These are phyloP conservation scores for Sebastes schlegelii DNA, from an alignment of 2,113 vertebrate species.

Conservation along the genomic window DNA sequence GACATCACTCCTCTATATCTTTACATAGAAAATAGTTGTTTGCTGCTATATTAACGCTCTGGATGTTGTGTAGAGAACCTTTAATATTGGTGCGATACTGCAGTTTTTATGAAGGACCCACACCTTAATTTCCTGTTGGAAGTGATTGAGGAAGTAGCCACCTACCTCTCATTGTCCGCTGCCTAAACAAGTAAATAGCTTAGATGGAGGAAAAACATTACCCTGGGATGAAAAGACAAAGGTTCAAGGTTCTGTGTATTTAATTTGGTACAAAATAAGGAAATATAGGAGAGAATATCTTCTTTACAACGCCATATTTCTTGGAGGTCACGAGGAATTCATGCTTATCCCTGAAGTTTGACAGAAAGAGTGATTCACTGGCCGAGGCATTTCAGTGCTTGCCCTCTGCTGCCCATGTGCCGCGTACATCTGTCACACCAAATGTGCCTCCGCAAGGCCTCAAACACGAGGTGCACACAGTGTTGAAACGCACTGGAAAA, in stretches of 20 bases:
- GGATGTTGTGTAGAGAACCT: conserved; percentile 57
- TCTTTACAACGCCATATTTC: neutral
- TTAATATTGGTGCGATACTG: conserved; percentile 70
- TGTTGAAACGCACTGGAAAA: conserved; percentile 76
- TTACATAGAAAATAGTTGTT: too few species aligned
- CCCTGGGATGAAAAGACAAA: conserved; percentile 47
- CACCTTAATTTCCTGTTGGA: conserved; percentile 84
- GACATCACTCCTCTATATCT: too few species aligned
- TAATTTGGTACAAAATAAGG: neutral
- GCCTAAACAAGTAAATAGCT: conserved; percentile 76
- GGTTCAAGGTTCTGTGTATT: neutral
- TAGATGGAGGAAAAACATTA: conserved; percentile 76
- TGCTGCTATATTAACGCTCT: too few species aligned
- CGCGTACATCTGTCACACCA: conserved; percentile 74
- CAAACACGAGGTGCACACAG: conserved; percentile 71
- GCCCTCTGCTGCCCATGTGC: conserved; percentile 69
- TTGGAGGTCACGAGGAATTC: conserved; percentile 38
- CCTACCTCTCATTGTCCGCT: conserved; percentile 81
- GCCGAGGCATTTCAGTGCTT: conserved; percentile 52
- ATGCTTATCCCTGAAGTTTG: conserved; percentile 40
- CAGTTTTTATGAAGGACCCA: conserved; percentile 67
- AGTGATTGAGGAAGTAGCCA: conserved; percentile 83
- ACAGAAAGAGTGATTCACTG: conserved; percentile 44
- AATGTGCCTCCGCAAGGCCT: conserved; percentile 69
- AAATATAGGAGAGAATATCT: neutral